phyloP scores from a whole-genome alignment of 2,888 invertebrate genomes.

The Caenorhabditis angaria region DNA sequence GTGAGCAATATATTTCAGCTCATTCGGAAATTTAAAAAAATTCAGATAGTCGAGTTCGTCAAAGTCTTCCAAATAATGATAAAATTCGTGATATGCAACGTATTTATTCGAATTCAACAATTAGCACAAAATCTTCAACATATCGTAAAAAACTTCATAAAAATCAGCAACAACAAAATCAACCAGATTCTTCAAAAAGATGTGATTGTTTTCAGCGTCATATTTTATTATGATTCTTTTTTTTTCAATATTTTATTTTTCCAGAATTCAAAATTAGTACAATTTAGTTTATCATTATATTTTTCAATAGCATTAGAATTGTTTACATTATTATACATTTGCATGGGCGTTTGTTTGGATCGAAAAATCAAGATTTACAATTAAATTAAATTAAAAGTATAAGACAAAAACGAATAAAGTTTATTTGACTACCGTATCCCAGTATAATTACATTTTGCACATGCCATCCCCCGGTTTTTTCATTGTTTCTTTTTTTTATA shows the following conservation, averaged over 20 bases:
- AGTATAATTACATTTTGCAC: not conserved
- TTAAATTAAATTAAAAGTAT: constrained; percentile 6
- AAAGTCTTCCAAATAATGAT: constrained; percentile 27
- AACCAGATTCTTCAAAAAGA: constrained; percentile 35
- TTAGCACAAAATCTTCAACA: not conserved
- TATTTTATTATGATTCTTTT: constrained; percentile 31
- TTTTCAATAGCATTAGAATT: too few relatives aligned
- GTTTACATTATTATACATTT: too few relatives aligned
- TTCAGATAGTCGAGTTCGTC: constrained; percentile 35
- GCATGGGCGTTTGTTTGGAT: too few relatives aligned
- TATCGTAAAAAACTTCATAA: constrained; percentile 8
- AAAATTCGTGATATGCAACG: constrained; percentile 33
- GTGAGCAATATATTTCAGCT: constrained; percentile 18
- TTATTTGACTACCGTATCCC: constrained; percentile 3
- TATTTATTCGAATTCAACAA: constrained; percentile 26
- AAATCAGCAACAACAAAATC: constrained; percentile 2
- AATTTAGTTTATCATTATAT: too few relatives aligned
- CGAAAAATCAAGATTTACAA: not conserved
- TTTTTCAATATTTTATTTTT: too few relatives aligned
- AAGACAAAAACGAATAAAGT: not conserved
- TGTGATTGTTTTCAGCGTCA: constrained; percentile 62
- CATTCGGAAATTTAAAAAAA: too few relatives aligned
- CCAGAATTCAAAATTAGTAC: too few relatives aligned
- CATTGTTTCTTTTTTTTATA: too few relatives aligned
- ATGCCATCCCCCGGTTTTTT: constrained; percentile 4